Percentiles rank a stretch among this genome's conserved stretches.
These are phyloP conservation scores for Sorex maritimensis DNA, from an alignment of 2,797 vertebrate genomes.

Conservation along the genomic window DNA sequence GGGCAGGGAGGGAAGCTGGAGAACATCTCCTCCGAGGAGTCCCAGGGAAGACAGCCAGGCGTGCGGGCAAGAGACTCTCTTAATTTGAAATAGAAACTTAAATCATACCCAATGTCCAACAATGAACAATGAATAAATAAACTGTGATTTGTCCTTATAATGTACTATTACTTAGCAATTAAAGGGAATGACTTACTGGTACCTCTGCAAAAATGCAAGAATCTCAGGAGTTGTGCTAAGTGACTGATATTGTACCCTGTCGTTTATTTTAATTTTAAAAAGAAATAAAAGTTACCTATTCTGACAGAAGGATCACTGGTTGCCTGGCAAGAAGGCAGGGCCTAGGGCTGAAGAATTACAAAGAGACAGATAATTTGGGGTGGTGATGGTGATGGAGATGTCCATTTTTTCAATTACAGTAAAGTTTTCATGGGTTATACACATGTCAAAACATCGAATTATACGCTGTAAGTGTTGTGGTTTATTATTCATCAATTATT, in stretches of 20 bases:
- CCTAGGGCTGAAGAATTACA: neutral
- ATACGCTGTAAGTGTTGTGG: neutral
- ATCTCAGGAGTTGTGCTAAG: slow-evolving; percentile 9
- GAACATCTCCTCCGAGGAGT: no score
- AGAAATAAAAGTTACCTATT: neutral
- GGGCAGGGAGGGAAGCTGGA: no score
- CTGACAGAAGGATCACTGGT: neutral
- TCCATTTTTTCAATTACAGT: no score
- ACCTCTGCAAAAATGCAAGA: neutral
- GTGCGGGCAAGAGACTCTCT: neutral
- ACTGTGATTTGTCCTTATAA: neutral
- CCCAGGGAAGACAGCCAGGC: no score
- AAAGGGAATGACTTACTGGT: neutral
- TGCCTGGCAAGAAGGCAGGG: neutral
- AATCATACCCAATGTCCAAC: slow-evolving; percentile 5
- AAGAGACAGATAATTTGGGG: neutral
- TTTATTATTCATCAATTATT: neutral
- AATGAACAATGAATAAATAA: neutral
- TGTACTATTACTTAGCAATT: neutral
- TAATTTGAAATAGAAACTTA: neutral
- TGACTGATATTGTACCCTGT: neutral
- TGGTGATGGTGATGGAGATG: neutral
- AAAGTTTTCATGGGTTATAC: neutral
- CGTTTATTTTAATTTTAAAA: slow-evolving; percentile 39
- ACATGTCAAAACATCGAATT: neutral